Conservation (phyloP, 1,140 invertebrate species). For the Eubasilissa regina region DNA sequence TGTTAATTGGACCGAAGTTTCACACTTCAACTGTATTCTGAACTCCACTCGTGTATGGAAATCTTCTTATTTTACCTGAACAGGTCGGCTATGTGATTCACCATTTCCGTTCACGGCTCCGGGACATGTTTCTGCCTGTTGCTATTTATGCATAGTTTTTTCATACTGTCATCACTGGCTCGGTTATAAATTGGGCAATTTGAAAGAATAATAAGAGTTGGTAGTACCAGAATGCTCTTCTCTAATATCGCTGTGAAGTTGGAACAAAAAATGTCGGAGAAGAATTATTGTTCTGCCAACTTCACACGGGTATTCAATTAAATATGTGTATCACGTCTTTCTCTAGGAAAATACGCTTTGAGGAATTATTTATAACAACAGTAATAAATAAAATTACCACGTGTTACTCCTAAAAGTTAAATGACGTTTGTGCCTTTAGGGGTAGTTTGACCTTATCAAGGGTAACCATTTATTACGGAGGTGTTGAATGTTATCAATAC, state of each 20-base stretch:
- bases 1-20: not conserved
- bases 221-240: constrained; percentile 9
- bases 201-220: constrained; percentile 32
- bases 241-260: constrained; percentile 21
- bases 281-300: constrained; percentile 3
- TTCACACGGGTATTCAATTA: constrained; percentile 43
- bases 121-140: constrained; percentile 30
- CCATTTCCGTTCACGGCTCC: constrained; percentile 13
- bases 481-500: not conserved
- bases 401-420: not conserved
- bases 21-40: constrained; percentile 15
- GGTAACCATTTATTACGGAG: not conserved
- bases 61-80: constrained; percentile 13
- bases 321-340: constrained; percentile 25
- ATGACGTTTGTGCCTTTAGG: not conserved
- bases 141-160: constrained; percentile 26
- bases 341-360: not conserved
- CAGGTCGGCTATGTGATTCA: constrained; percentile 8
- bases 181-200: constrained; percentile 44
- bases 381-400: constrained; percentile 2
- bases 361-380: constrained; percentile 1
- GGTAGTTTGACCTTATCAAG: not conserved
- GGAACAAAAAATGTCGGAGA: not conserved
- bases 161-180: constrained; percentile 36
- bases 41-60: not conserved